phyloP scores from a whole-genome alignment of 2,113 vertebrate species.

The Equus quagga region DNA sequence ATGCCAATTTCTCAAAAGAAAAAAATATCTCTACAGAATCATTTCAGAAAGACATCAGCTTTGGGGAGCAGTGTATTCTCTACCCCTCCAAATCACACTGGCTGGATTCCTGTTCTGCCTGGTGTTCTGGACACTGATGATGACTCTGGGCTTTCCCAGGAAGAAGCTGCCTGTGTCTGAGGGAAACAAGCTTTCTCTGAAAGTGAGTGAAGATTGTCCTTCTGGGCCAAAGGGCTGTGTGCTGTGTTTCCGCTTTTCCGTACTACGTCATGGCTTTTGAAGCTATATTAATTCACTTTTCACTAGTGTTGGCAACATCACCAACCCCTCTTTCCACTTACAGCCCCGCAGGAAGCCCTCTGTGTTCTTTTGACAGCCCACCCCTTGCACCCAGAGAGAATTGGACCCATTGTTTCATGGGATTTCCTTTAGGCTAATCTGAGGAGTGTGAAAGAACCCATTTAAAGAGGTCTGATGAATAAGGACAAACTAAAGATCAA shows the following conservation, averaged over 20 bases:
- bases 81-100: background rate
- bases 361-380: conserved; percentile 61
- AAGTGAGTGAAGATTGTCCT: conserved; percentile 17
- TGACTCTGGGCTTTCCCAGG: conserved; percentile 1
- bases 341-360: conserved; percentile 7
- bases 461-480: conserved; percentile 88
- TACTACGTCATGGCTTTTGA: conserved; percentile 35
- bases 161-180: conserved; percentile 17
- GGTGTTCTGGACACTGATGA: background rate
- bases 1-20: background rate
- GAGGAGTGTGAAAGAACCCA: conserved; percentile 88
- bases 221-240: background rate
- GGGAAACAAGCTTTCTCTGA: conserved; percentile 7
- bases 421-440: conserved; percentile 88
- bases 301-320: background rate
- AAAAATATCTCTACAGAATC: background rate
- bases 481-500: conserved; percentile 90
- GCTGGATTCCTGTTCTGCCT: background rate
- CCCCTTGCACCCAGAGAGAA: conserved; percentile 67
- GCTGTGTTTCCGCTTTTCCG: background rate
- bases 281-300: conserved; percentile 46
- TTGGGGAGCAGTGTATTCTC: background rate
- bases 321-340: conserved; percentile 4
- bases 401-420: conserved; percentile 85
- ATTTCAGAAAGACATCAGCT: conserved; percentile 36